Conservation (phyloP, 1,140 invertebrate genomes). For the Tetramorium parvispinum region DNA sequence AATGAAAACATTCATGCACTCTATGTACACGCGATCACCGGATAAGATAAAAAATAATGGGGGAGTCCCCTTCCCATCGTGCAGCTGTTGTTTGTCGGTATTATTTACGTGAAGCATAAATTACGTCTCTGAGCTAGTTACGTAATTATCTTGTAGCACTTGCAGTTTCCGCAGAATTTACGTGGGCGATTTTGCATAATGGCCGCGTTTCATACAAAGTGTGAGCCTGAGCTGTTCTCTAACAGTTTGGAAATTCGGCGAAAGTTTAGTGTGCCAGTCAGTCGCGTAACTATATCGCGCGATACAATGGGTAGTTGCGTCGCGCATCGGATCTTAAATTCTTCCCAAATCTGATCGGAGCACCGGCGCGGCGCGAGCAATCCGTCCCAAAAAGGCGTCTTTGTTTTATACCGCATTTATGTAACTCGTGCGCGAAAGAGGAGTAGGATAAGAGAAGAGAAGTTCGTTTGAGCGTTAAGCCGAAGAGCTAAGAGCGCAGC, state of each 20-base stretch:
- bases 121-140: slow-evolving; percentile 15
- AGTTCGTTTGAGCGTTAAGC: neutral
- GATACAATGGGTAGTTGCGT: slow-evolving; percentile 35
- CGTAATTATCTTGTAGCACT: slow-evolving; percentile 51
- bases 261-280: slow-evolving; percentile 39
- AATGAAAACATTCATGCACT: neutral
- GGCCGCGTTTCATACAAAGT: slow-evolving; percentile 49
- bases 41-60: neutral
- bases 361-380: no score
- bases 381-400: no score
- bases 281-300: slow-evolving; percentile 39
- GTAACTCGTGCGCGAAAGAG: neutral
- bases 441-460: neutral
- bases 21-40: neutral
- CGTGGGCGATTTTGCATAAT: slow-evolving; percentile 52
- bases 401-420: neutral
- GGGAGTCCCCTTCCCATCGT: neutral
- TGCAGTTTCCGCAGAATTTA: slow-evolving; percentile 45
- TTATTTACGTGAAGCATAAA: slow-evolving; percentile 32
- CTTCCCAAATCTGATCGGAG: neutral
- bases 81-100: slow-evolving; percentile 9
- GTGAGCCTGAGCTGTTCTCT: slow-evolving; percentile 22
- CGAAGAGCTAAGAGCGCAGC: neutral
- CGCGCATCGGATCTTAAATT: slow-evolving; percentile 21
- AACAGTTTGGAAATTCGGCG: slow-evolving; percentile 56